A percentile compares a stretch with the other conserved stretches of the same genome.
Conservation (phyloP, 2,888 invertebrate genomes). For the Nematopogon swammerdamellus region DNA sequence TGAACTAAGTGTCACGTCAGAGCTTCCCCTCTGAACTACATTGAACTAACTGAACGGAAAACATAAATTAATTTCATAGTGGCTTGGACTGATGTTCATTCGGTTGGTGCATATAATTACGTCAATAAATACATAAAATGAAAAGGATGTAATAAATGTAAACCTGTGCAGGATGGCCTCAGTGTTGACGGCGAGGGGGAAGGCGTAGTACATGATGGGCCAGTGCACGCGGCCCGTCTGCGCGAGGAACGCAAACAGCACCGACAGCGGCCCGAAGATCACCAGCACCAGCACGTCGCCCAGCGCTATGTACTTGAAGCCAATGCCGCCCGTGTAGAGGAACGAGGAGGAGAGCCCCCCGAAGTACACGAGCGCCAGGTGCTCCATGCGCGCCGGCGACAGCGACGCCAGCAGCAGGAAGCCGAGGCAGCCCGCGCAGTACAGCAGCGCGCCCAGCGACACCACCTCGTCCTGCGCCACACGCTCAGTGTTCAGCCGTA, state of each 20-base stretch:
- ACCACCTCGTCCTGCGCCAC: slow-evolving; percentile 65
- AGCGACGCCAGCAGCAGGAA: slow-evolving; percentile 73
- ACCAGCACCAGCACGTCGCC: slow-evolving; percentile 91
- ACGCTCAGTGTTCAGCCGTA: too few species aligned
- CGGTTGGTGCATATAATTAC: too few species aligned
- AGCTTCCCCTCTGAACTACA: too few species aligned
- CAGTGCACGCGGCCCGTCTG: slow-evolving; percentile 91
- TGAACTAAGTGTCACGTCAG: too few species aligned
- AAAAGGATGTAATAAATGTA: too few species aligned
- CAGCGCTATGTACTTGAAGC: slow-evolving; percentile 91
- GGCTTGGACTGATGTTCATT: too few species aligned
- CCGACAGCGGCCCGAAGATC: slow-evolving; percentile 92
- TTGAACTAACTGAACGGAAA: too few species aligned
- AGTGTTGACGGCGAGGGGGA: slow-evolving; percentile 90
- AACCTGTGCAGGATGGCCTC: slow-evolving; percentile 92
- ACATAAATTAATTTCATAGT: too few species aligned
- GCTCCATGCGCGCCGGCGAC: slow-evolving; percentile 92
- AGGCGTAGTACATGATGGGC: slow-evolving; percentile 89
- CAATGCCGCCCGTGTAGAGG: slow-evolving; percentile 95
- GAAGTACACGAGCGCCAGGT: slow-evolving; percentile 90
- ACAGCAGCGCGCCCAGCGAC: slow-evolving; percentile 83
- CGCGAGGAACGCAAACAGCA: slow-evolving; percentile 89
- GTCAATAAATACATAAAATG: too few species aligned
- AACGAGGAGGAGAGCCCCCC: slow-evolving; percentile 94
- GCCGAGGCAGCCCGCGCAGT: slow-evolving; percentile 81